phyloP scores from a whole-genome alignment of 1,140 invertebrate genomes.

The Choristoneura fumiferana region DNA sequence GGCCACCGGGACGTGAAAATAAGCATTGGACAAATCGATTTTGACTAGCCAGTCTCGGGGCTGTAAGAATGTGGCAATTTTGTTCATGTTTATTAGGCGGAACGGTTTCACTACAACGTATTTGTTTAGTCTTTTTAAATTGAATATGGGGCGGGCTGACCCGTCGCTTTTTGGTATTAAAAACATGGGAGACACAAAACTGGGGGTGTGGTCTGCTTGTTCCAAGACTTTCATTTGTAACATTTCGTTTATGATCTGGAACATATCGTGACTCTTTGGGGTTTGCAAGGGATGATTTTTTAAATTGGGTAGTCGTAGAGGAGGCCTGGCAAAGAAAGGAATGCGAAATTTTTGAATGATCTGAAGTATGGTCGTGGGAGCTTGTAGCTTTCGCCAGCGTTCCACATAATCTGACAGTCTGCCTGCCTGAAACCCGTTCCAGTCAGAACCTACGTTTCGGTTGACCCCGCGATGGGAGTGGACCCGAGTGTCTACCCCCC shows the following conservation, averaged over 20 bases:
- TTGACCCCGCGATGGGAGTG: too few relatives aligned
- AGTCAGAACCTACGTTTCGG: conserved; percentile 22
- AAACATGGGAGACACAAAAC: conserved; percentile 25
- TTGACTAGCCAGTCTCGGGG: conserved; percentile 33
- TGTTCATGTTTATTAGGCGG: conserved; percentile 32
- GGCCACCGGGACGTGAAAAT: conserved; percentile 39
- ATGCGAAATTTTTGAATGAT: conserved; percentile 32
- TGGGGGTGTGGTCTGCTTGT: neutral
- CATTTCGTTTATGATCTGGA: conserved; percentile 24
- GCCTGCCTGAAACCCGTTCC: conserved; percentile 4
- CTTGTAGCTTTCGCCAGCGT: conserved; percentile 1
- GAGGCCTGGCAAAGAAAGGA: conserved; percentile 29
- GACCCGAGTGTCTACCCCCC: too few relatives aligned
- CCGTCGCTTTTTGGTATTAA: conserved; percentile 22
- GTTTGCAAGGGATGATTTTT: conserved; percentile 25
- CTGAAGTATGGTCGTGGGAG: conserved; percentile 23
- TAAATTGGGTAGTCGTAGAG: conserved; percentile 14
- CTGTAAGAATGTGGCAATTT: conserved; percentile 37
- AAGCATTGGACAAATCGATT: conserved; percentile 39
- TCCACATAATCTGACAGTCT: conserved; percentile 6
- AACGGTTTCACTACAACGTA: conserved; percentile 30
- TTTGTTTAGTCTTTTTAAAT: conserved; percentile 21
- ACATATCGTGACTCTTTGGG: conserved; percentile 28
- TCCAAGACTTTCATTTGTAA: conserved; percentile 21
- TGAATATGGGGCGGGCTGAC: conserved; percentile 22